Evolutionary conservation across 2,113 vertebrate species (phyloP), one percentile per base, ranked within the genome.

Genomic region (Rhineura floridana): DNA sequence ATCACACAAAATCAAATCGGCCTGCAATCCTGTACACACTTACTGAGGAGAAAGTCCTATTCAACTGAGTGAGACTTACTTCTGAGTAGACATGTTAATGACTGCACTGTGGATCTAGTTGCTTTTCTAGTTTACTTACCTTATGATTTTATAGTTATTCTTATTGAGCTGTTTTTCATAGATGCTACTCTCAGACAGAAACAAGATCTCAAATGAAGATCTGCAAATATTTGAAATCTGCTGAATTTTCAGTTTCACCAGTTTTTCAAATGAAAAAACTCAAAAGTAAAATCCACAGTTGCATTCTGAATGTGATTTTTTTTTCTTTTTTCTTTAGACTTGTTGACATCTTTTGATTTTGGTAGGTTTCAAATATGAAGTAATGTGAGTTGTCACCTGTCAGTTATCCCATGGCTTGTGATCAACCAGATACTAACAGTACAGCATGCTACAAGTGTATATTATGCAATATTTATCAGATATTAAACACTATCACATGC

Each of bases 41-140:
- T n/a, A n/a, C n/a, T n/a, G n/a, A n/a, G n/a, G n/a, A n/a, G n/a
- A n/a, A n/a, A n/a, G n/a, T n/a, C n/a, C n/a, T n/a, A n/a, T n/a
- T n/a, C n/a, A n/a, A n/a, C n/a, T n/a, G n/a, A n/a, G n/a, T n/a
- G n/a, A n/a, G n/a, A n/a, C n/a, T n/a, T n/a, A n/a, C n/a, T n/a
- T n/a, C n/a, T n/a, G n/a, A n/a, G n/a, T n/a, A n/a, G n/a, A n/a
- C n/a, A n/a, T n/a, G n/a, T n/a, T n/a, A n/a, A n/a, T n/a, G n/a
- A n/a, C n/a, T n/a, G n/a, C n/a, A n/a, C n/a, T n/a, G n/a, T n/a
- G n/a, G n/a, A 33, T 67, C 48, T 44, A 0, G 0, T 52, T 72
- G 12, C 67, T 88, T 83, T 1, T 82, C 82, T 72, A 44, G 3
- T 89, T 91, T 42, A 48, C 89, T 85, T 83, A 78, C 25, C 1